These are phyloP conservation scores for Zapus hudsonius DNA, from an alignment of 2,113 vertebrate species.

Conservation along the genomic window DNA sequence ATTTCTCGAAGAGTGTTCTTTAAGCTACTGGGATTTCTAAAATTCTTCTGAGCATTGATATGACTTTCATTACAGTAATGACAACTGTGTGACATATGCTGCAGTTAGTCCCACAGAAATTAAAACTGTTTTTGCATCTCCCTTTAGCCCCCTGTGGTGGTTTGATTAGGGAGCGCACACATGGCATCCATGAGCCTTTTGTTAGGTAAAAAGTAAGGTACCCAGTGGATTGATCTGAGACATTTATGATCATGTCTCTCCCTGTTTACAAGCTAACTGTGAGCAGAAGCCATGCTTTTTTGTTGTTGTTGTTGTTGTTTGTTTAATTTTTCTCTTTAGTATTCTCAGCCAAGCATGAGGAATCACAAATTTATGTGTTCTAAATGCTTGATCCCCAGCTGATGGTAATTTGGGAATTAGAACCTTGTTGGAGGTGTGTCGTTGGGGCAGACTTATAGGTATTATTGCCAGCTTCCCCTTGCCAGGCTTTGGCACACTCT, in stretches of 20 bases:
- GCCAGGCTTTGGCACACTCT: no score
- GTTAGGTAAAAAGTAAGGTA: no score
- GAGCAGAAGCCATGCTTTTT: not conserved
- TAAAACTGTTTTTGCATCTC: constrained; percentile 10
- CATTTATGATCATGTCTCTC: not conserved
- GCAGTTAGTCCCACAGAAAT: not conserved
- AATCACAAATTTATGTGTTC: no score
- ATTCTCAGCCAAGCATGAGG: not conserved
- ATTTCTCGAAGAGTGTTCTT: constrained; percentile 6
- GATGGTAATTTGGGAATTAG: no score
- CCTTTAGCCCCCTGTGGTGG: not conserved
- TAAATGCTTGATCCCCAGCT: no score
- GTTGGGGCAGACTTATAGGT: no score
- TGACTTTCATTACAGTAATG: not conserved
- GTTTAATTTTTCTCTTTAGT: not conserved
- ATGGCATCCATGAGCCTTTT: no score
- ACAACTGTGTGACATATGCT: not conserved
- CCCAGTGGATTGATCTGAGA: not conserved
- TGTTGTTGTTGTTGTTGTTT: no score
- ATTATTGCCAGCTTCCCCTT: no score
- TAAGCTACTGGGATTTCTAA: not conserved
- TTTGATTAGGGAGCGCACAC: no score
- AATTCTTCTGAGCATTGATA: not conserved
- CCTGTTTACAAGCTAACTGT: not conserved
- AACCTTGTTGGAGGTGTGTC: no score